A percentile compares a stretch with the other conserved stretches of the same genome.
phyloP scores from a whole-genome alignment of 2,888 invertebrate species.

The Drosophila kanekoi region DNA sequence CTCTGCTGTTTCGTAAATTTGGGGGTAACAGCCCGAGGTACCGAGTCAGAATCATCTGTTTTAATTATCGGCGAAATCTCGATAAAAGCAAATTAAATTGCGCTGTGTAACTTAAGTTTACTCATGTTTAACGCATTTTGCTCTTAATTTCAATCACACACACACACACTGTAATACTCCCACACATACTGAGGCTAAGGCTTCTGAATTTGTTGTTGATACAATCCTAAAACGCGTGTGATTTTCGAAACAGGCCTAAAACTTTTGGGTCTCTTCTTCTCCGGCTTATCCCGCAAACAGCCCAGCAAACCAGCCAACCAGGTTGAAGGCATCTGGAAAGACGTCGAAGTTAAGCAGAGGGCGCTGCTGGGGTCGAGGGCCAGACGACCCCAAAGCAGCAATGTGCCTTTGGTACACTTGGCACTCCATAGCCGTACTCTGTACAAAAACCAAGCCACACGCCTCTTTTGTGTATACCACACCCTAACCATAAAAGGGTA shows the following conservation, averaged over 20 bases:
- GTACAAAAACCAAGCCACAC: constrained; percentile 22
- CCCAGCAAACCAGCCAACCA: constrained; percentile 18
- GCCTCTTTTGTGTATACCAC: constrained; percentile 19
- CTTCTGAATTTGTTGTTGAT: constrained; percentile 58
- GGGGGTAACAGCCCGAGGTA: constrained; percentile 33
- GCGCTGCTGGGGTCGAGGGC: neutral
- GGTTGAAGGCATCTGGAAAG: constrained; percentile 25
- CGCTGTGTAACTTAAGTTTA: constrained; percentile 55
- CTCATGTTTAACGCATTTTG: constrained; percentile 70
- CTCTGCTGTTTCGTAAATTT: constrained; percentile 72
- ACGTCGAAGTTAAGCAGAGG: constrained; percentile 32
- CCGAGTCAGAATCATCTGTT: constrained; percentile 45
- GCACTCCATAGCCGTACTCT: constrained; percentile 10
- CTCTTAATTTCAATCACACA: no score
- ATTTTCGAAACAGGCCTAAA: constrained; percentile 63
- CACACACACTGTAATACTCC: no score
- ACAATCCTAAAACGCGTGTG: no score
- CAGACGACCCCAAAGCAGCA: constrained; percentile 20
- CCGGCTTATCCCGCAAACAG: constrained; percentile 44
- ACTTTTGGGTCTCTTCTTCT: constrained; percentile 24
- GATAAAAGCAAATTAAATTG: constrained; percentile 81
- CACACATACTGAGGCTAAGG: constrained; percentile 5
- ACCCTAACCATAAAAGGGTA: constrained; percentile 18
- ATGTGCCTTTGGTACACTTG: constrained; percentile 42
- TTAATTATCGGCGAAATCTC: constrained; percentile 70